Evolutionary conservation across 2,888 invertebrate genomes (phyloP).

Genomic region (Galerucella pusilla): DNA sequence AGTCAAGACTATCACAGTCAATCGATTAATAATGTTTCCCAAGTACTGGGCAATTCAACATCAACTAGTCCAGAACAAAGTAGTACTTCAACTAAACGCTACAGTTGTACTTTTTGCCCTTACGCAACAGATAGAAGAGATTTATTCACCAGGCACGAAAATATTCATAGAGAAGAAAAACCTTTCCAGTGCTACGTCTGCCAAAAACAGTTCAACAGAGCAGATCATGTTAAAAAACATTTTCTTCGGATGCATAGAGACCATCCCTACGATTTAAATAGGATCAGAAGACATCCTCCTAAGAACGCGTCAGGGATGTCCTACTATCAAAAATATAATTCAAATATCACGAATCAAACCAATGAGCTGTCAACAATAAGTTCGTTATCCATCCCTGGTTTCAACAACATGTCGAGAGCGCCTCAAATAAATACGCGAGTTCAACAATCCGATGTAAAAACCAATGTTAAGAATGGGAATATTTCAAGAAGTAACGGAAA

Average conservation of each 20-base stretch:
- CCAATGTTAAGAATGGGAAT: slow-evolving; percentile 48
- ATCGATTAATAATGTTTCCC: slow-evolving; percentile 44
- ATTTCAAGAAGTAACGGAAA: slow-evolving; percentile 57
- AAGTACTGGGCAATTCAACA: slow-evolving; percentile 50
- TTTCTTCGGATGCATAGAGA: slow-evolving; percentile 93
- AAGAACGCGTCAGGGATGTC: slow-evolving; percentile 70
- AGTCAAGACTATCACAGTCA: slow-evolving; percentile 49
- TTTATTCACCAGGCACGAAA: slow-evolving; percentile 91
- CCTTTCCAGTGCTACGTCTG: slow-evolving; percentile 95
- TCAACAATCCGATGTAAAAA: slow-evolving; percentile 55
- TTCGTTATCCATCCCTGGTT: slow-evolving; percentile 60
- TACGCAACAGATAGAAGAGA: slow-evolving; percentile 93
- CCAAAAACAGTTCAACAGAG: slow-evolving; percentile 91
- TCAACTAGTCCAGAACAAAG: slow-evolving; percentile 49
- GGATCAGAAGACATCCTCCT: slow-evolving; percentile 76
- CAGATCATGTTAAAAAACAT: slow-evolving; percentile 95
- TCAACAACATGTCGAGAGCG: slow-evolving; percentile 56
- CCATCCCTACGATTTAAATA: slow-evolving; percentile 86
- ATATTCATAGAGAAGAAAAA: slow-evolving; percentile 93
- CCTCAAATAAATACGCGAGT: slow-evolving; percentile 48
- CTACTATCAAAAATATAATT: slow-evolving; percentile 65
- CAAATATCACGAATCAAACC: slow-evolving; percentile 52
- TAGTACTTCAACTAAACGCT: slow-evolving; percentile 70
- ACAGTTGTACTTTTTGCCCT: slow-evolving; percentile 88
- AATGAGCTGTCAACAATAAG: slow-evolving; percentile 54